These are phyloP conservation scores for Gymnoscopelus microlampas DNA, from an alignment of 2,797 vertebrate species.

Conservation along the genomic window DNA sequence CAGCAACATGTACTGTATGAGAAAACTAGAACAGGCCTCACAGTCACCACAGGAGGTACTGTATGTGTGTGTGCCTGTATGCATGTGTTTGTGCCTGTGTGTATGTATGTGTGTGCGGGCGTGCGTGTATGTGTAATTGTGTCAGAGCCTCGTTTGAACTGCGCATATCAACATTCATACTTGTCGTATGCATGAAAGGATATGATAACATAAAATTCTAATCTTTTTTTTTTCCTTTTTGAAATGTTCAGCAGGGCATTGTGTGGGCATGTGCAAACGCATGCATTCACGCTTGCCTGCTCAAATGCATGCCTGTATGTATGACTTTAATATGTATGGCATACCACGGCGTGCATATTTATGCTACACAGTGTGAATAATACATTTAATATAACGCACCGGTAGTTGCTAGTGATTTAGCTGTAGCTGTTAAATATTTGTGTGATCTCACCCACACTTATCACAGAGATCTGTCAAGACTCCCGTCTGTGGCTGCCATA, in stretches of 20 bases:
- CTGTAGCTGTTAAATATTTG: constrained; percentile 31
- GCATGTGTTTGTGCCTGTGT: neutral
- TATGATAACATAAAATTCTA: constrained; percentile 1
- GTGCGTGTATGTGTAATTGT: constrained; percentile 4
- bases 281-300: neutral
- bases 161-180: constrained; percentile 23
- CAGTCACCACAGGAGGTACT: neutral
- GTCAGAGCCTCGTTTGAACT: constrained; percentile 1
- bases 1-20: neutral
- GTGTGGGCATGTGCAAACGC: constrained; percentile 1
- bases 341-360: constrained; percentile 18
- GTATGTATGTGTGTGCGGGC: neutral
- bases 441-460: constrained; percentile 24
- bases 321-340: constrained; percentile 14
- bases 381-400: constrained; percentile 28
- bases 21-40: neutral
- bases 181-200: constrained; percentile 6
- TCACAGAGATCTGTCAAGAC: constrained; percentile 35
- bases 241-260: neutral
- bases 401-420: constrained; percentile 24
- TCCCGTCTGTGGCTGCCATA: neutral
- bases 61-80: constrained; percentile 2
- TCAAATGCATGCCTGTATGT: neutral
- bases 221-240: neutral
- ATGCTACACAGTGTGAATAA: constrained; percentile 48